These are phyloP conservation scores for Trachelus troglodyta DNA, from an alignment of 2,888 invertebrate species.

Conservation along the genomic window DNA sequence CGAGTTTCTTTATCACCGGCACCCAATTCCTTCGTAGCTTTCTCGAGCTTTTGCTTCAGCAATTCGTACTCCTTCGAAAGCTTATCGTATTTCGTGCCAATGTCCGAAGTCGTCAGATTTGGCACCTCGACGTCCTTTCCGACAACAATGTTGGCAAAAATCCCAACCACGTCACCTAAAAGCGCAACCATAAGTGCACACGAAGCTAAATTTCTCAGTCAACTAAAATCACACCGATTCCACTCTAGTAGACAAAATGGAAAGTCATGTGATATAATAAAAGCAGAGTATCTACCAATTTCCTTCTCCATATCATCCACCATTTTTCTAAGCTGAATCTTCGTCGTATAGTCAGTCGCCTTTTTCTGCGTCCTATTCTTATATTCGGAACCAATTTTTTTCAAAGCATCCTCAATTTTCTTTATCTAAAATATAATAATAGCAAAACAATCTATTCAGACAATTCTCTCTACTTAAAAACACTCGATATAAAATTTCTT, in stretches of 20 bases:
- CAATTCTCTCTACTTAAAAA: background rate
- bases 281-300: constrained; percentile 70
- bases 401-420: constrained; percentile 74
- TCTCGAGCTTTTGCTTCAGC: constrained; percentile 57
- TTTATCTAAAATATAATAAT: constrained; percentile 49
- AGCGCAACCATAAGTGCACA: constrained; percentile 7
- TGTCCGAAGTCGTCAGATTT: constrained; percentile 39
- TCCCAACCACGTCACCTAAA: constrained; percentile 52
- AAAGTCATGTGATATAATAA: background rate
- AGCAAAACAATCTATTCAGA: background rate
- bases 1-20: constrained; percentile 67
- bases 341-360: constrained; percentile 78
- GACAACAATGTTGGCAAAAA: constrained; percentile 51
- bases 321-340: constrained; percentile 82
- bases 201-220: background rate
- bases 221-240: background rate
- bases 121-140: constrained; percentile 49
- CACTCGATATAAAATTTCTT: background rate
- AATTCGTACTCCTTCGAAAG: constrained; percentile 56
- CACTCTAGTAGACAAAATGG: background rate
- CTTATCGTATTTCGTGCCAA: constrained; percentile 51
- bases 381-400: constrained; percentile 75
- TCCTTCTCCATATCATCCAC: constrained; percentile 90
- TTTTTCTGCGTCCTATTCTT: constrained; percentile 80
- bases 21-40: constrained; percentile 46